Evolutionary conservation across 2,888 invertebrate species (phyloP).

Genomic region (Bugula neritina): DNA sequence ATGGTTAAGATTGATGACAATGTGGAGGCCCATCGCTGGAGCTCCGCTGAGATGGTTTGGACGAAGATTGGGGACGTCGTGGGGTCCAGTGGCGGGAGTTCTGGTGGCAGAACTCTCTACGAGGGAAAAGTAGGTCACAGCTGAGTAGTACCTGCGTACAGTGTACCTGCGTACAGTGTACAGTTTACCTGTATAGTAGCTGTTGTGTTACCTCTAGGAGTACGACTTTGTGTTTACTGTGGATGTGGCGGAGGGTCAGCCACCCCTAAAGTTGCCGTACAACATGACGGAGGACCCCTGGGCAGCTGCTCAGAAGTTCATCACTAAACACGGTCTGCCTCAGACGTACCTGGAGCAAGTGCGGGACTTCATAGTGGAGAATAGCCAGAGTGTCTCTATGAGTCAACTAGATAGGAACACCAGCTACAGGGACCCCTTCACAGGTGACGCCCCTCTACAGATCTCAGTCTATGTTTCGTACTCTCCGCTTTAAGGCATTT

Average conservation of each 20-base stretch:
- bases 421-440: slow-evolving; percentile 59
- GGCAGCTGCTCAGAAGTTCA: slow-evolving; percentile 81
- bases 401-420: slow-evolving; percentile 35
- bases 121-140: slow-evolving; percentile 67
- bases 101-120: slow-evolving; percentile 67
- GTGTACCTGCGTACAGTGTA: too few species aligned
- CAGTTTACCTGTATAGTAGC: too few species aligned
- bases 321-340: slow-evolving; percentile 75
- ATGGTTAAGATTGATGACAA: slow-evolving; percentile 67
- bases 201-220: slow-evolving; percentile 60
- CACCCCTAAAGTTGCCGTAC: slow-evolving; percentile 82
- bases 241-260: slow-evolving; percentile 85
- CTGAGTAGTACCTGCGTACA: too few species aligned
- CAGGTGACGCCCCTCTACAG: slow-evolving; percentile 53
- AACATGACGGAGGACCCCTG: slow-evolving; percentile 87
- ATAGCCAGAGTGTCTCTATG: slow-evolving; percentile 60
- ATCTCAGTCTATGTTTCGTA: too few species aligned
- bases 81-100: slow-evolving; percentile 59
- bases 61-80: slow-evolving; percentile 81
- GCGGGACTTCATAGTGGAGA: slow-evolving; percentile 83
- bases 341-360: slow-evolving; percentile 81
- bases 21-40: slow-evolving; percentile 69
- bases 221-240: slow-evolving; percentile 94
- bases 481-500: too few species aligned
- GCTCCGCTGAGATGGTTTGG: slow-evolving; percentile 62